These are phyloP conservation scores for Sebastolobus altivelis DNA, from an alignment of 2,797 vertebrate genomes.

Conservation along the genomic window DNA sequence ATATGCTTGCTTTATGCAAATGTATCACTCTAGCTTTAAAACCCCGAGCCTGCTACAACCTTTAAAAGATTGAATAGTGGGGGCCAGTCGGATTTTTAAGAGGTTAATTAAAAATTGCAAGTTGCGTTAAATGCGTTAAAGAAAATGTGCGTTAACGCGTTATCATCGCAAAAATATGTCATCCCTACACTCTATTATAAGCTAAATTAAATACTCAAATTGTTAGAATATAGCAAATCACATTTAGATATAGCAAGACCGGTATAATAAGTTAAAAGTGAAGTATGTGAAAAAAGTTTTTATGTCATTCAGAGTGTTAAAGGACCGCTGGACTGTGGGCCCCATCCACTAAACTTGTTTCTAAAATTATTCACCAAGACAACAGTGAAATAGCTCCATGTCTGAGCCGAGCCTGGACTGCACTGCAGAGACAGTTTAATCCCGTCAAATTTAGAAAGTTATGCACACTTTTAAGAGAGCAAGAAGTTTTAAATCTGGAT, in stretches of 20 bases:
- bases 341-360: not conserved
- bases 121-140: too few species aligned
- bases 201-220: not conserved
- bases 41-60: too few species aligned
- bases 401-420: not conserved
- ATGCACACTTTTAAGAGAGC: slow-evolving; percentile 17
- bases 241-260: not conserved
- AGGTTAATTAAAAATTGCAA: too few species aligned
- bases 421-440: slow-evolving; percentile 25
- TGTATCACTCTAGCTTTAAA: too few species aligned
- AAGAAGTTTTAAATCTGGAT: slow-evolving; percentile 47
- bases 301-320: not conserved
- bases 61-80: too few species aligned
- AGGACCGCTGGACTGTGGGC: not conserved
- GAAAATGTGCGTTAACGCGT: too few species aligned
- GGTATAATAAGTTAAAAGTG: not conserved
- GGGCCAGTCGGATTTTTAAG: too few species aligned
- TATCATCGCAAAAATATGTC: too few species aligned
- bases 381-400: not conserved
- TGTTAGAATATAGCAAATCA: not conserved
- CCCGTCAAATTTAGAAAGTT: slow-evolving; percentile 21
- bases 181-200: not conserved
- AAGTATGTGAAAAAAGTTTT: not conserved
- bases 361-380: not conserved
- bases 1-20: too few species aligned